Evolutionary conservation across 2,113 vertebrate genomes (phyloP).

Genomic region (Marcusenius ussheri): DNA sequence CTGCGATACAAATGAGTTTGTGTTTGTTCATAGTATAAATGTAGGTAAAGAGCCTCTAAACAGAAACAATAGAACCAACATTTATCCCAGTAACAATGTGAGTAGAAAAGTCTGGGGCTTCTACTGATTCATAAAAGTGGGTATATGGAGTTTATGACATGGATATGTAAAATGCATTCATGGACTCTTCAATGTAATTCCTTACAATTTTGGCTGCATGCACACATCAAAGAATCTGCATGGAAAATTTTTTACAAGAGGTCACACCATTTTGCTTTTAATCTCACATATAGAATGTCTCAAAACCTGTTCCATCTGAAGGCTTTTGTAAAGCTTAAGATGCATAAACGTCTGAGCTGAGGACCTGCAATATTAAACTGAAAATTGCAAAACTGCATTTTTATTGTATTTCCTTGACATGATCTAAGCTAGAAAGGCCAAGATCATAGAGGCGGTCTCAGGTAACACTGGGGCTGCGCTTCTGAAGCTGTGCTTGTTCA

Average conservation of each 20-base stretch:
- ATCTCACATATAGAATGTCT: neutral
- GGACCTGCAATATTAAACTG: neutral
- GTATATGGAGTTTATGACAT: neutral
- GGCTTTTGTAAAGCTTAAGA: neutral
- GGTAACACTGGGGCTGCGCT: neutral
- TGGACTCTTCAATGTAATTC: neutral
- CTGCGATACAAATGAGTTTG: neutral
- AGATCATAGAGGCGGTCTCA: neutral
- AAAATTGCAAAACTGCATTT: neutral
- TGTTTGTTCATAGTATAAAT: neutral
- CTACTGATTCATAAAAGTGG: neutral
- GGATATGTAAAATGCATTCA: neutral
- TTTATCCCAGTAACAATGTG: neutral
- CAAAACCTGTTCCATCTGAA: neutral
- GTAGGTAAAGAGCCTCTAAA: neutral
- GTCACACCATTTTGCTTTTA: neutral
- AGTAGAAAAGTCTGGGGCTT: neutral
- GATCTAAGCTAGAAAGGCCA: neutral
- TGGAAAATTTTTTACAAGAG: neutral
- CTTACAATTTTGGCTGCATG: neutral
- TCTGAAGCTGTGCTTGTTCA: neutral
- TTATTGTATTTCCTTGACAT: neutral
- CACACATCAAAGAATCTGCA: neutral
- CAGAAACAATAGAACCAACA: neutral
- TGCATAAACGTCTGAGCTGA: neutral